Evolutionary conservation across 2,113 vertebrate species (phyloP), one percentile per base, ranked within the genome.

Genomic region (Ammodytes dubius): DNA sequence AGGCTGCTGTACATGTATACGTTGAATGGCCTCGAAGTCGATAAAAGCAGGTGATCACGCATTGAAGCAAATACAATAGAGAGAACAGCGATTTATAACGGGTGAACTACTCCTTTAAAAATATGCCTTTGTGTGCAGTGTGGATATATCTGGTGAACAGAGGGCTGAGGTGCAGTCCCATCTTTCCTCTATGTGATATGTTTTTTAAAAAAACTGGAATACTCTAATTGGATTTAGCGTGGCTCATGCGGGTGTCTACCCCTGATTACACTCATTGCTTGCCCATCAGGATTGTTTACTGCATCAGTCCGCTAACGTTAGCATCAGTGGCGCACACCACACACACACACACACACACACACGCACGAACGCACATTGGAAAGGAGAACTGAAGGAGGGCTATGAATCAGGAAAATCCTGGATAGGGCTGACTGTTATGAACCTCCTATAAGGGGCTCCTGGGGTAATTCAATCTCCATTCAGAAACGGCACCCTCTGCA

Each of bases 381-480:
- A 75, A 74, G 72, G 40, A 49, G 52, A 82, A n/a, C 0, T 39
- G 45, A 27, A 27, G 27, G 52, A 17, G 57, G 58, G 81, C 77
- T 57, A 83, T 82, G 85, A 85, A 83, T 93, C 82, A 77, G 81
- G 81, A 84, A 27, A 77, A 77, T 79, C 63, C 65, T 68, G 59
- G 69, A 71, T 70, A 79, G 47, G 27, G 45, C 57, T 40, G 70
- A 79, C 71, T 83, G 78, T 89, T 90, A 86, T 92, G 81, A 87
- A 77, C 82, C 79, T 75, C 81, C 71, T 83, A 42, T 86, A 81
- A 89, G 70, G 27, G 70, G 71, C 74, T 80, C 47, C 81, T 27
- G 89, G 80, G 27, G 88, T 86, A 86, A 92, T 91, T 90, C 85
- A 87, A 82, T 84, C 77, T 85, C 87, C 88, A 89, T 87, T 89